phyloP scores from a whole-genome alignment of 2,113 vertebrate species.

The Neomonachus schauinslandi region DNA sequence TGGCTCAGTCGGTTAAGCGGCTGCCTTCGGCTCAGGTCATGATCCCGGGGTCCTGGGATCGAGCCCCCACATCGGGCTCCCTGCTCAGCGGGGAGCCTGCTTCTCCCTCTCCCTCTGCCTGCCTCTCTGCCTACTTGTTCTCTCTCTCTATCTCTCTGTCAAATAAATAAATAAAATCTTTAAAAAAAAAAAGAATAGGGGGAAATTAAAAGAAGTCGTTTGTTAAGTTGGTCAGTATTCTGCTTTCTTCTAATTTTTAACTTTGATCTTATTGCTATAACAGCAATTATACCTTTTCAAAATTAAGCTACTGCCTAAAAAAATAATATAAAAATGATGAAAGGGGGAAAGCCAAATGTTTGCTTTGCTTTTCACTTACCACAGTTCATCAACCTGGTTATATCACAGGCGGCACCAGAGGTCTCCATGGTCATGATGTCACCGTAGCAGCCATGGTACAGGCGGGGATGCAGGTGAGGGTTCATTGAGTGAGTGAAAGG shows the following conservation, averaged over 20 bases:
- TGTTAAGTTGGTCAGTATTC: not conserved
- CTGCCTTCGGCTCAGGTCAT: no score
- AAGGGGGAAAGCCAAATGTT: rapidly evolving
- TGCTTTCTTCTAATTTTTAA: not conserved
- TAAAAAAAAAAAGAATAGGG: not conserved
- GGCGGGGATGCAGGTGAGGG: constrained; percentile 24
- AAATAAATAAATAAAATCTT: no score
- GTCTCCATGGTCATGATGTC: constrained; percentile 82
- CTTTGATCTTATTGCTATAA: not conserved
- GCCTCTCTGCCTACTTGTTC: no score
- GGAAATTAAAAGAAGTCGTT: not conserved
- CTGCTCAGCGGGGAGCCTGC: no score
- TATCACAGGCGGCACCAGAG: constrained; percentile 77
- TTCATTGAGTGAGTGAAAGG: not conserved
- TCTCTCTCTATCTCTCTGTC: no score
- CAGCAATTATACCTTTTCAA: not conserved
- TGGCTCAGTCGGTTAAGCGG: no score
- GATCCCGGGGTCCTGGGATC: no score
- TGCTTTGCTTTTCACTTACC: constrained; percentile 73
- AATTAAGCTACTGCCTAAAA: not conserved
- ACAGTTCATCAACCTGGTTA: constrained; percentile 67
- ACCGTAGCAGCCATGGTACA: constrained; percentile 77
- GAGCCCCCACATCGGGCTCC: no score
- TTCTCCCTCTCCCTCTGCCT: no score
- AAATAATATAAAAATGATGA: not conserved